Evolutionary conservation across 1,140 invertebrate genomes (phyloP).

Genomic region (Campoletis sonorensis): DNA sequence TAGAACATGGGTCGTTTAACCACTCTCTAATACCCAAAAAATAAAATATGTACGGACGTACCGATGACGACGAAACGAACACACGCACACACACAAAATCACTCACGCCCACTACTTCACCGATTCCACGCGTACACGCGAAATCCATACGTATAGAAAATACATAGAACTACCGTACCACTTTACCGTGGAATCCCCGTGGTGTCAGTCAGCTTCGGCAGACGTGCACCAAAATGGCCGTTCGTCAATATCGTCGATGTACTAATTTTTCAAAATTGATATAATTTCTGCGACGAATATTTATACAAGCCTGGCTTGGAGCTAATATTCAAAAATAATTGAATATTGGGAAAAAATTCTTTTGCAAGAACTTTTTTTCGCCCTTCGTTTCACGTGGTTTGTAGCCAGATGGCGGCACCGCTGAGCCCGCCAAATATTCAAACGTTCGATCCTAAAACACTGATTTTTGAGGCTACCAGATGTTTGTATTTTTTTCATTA

Average conservation of each 20-base stretch:
- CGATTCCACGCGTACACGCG: not conserved
- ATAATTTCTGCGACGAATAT: not conserved
- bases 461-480: not conserved
- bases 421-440: not conserved
- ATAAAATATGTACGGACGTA: not conserved
- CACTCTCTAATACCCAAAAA: not conserved
- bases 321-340: not conserved
- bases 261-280: not conserved
- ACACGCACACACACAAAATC: no score
- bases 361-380: not conserved
- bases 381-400: not conserved
- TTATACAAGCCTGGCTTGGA: not conserved
- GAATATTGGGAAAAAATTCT: not conserved
- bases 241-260: not conserved
- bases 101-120: not conserved
- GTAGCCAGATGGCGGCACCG: not conserved
- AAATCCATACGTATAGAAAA: not conserved
- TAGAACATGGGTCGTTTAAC: not conserved
- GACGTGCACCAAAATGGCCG: conserved; percentile 22
- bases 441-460: no score
- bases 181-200: not conserved
- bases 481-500: not conserved
- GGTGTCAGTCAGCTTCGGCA: no score
- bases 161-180: not conserved
- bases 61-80: not conserved